These are phyloP conservation scores for Chelonus insularis DNA, from an alignment of 1,140 invertebrate genomes.

Conservation along the genomic window DNA sequence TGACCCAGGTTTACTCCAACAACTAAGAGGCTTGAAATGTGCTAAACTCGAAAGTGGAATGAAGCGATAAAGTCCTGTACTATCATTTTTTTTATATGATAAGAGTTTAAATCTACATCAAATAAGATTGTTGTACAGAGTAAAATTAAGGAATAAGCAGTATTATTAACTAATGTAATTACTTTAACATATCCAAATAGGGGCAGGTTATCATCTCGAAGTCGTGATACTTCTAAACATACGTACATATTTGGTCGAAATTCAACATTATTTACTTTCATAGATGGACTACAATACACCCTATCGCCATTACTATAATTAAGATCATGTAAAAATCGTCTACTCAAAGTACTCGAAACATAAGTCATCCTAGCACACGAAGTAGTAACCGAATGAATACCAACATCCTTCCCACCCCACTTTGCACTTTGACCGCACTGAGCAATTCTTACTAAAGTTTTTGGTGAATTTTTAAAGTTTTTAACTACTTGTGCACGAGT, in stretches of 20 bases:
- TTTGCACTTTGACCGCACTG: background rate
- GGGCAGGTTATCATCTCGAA: background rate
- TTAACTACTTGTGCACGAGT: background rate
- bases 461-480: conserved; percentile 1
- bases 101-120: background rate
- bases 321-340: background rate
- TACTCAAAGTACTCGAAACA: background rate
- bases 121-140: background rate
- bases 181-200: conserved; percentile 10
- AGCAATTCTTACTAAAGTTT: background rate
- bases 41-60: background rate
- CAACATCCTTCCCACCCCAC: conserved; percentile 1
- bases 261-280: background rate
- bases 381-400: too few species aligned
- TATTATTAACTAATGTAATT: background rate
- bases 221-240: background rate
- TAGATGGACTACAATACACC: background rate
- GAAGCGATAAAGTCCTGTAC: background rate
- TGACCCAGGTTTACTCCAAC: background rate
- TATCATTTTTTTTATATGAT: background rate
- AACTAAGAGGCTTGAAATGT: background rate
- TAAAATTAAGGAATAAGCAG: background rate
- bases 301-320: background rate
- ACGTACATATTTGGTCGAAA: background rate
- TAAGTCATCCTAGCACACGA: too few species aligned